These are phyloP conservation scores for Sinonovacula constricta DNA, from an alignment of 1,140 invertebrate species.

Conservation along the genomic window DNA sequence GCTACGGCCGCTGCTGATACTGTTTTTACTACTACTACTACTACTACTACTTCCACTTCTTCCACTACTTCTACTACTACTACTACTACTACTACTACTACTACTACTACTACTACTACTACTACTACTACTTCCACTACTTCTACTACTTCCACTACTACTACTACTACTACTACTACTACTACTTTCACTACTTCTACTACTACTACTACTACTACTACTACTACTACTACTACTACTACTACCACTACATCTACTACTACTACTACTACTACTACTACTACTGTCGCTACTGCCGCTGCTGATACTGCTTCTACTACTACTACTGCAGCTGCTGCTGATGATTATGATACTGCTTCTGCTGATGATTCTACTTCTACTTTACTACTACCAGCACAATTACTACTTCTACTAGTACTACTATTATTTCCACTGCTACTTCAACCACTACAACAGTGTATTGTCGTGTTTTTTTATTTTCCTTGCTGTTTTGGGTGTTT, in stretches of 20 bases:
- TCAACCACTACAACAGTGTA: conserved; percentile 6
- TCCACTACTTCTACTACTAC: conserved; percentile 5
- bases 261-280: conserved; percentile 17
- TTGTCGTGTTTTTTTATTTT: too few relatives aligned
- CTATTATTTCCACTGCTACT: conserved; percentile 14
- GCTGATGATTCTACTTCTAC: too few relatives aligned
- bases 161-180: too few relatives aligned
- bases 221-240: conserved; percentile 10
- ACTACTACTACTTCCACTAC: too few relatives aligned
- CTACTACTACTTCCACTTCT: too few relatives aligned
- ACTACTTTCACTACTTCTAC: too few relatives aligned
- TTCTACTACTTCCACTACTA: too few relatives aligned
- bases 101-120: conserved; percentile 20
- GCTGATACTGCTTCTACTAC: too few relatives aligned
- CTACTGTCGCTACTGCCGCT: conserved; percentile 10
- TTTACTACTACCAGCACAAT: conserved; percentile 10
- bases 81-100: conserved; percentile 23
- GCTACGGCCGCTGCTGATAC: conserved; percentile 14
- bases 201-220: conserved; percentile 11
- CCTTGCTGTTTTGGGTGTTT: too few relatives aligned
- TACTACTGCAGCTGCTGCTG: too few relatives aligned
- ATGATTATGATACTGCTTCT: too few relatives aligned
- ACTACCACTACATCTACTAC: conserved; percentile 9
- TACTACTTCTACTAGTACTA: conserved; percentile 12
- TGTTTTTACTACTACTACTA: too few relatives aligned